phyloP scores from a whole-genome alignment of 2,113 vertebrate genomes.

The Turnix velox region DNA sequence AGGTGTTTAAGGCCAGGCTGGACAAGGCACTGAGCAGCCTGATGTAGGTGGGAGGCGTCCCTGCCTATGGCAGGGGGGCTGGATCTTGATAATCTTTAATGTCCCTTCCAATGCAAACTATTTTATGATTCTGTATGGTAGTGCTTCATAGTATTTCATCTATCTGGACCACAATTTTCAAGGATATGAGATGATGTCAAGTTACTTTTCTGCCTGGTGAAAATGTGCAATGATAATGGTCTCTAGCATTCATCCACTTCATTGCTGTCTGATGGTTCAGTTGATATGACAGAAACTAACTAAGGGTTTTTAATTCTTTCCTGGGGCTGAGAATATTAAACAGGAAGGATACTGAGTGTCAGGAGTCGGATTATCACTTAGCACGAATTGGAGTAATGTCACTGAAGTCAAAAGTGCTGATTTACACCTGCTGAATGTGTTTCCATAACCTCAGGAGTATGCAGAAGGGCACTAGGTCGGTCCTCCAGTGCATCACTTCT shows the following conservation, averaged over 20 bases:
- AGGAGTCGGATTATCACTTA: background rate
- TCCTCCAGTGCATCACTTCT: background rate
- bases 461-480: background rate
- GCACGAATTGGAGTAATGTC: background rate
- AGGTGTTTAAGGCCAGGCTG: too few relatives aligned
- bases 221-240: background rate
- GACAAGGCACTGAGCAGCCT: too few relatives aligned
- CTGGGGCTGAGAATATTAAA: background rate
- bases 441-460: background rate
- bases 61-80: too few relatives aligned
- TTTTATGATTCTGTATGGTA: too few relatives aligned
- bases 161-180: background rate
- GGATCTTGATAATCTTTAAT: too few relatives aligned
- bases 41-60: too few relatives aligned
- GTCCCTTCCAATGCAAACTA: too few relatives aligned
- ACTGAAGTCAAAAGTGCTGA: background rate
- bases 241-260: background rate
- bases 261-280: background rate
- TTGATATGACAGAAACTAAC: background rate
- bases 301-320: slow-evolving; percentile 19
- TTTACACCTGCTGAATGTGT: background rate
- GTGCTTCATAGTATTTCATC: background rate
- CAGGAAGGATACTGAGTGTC: slow-evolving; percentile 18
- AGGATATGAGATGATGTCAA: background rate
- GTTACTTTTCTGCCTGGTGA: background rate